These are phyloP conservation scores for Bubo blakistoni DNA, from an alignment of 2,113 vertebrate genomes.

Conservation along the genomic window DNA sequence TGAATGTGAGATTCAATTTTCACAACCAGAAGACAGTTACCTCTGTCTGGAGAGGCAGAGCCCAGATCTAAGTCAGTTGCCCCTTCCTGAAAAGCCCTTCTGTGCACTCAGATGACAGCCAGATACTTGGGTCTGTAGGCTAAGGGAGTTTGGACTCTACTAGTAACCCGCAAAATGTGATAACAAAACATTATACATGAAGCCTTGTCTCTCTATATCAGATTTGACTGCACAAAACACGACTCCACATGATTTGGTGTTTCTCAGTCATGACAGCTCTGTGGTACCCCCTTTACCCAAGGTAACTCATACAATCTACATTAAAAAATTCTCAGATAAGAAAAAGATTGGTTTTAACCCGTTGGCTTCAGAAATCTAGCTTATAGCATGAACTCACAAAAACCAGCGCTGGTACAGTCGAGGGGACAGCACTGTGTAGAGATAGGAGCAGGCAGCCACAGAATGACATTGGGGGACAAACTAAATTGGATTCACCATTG, in stretches of 20 bases:
- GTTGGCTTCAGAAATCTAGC: neutral
- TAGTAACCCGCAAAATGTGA: neutral
- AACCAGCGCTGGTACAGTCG: fast-evolving
- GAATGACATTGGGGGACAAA: neutral
- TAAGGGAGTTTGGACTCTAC: neutral
- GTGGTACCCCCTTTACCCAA: neutral
- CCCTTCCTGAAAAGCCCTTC: neutral
- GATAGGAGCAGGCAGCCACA: neutral
- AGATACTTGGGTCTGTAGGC: neutral
- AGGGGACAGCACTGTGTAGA: neutral
- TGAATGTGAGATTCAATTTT: neutral
- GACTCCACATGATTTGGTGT: neutral
- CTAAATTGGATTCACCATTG: neutral
- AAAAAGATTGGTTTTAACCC: neutral
- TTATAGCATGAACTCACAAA: neutral
- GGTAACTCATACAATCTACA: neutral
- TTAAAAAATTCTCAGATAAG: neutral
- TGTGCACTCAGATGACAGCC: neutral
- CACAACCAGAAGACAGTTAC: neutral
- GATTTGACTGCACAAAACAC: neutral
- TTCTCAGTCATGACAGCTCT: neutral
- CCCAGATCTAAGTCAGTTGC: neutral
- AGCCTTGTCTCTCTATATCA: neutral
- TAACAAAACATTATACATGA: neutral
- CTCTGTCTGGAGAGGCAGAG: neutral